A percentile compares a stretch with the other conserved stretches of the same genome.
Evolutionary conservation across 2,888 invertebrate species (phyloP).

Genomic region (Heliconius hortense): DNA sequence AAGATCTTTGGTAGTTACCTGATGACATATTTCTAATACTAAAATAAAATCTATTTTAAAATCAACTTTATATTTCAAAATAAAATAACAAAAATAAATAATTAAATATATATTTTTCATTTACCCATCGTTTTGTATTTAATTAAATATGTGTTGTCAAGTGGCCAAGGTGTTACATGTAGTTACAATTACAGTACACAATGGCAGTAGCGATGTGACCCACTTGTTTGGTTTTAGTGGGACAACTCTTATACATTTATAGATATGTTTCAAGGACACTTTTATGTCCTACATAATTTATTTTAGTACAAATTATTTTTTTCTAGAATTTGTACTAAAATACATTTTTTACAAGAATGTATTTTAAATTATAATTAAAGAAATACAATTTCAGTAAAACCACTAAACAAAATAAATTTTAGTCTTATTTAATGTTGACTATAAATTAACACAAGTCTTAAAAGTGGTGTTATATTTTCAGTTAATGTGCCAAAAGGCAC

Average conservation of each 20-base stretch:
- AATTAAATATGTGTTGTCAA: conserved; percentile 5
- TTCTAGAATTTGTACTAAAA: too few relatives aligned
- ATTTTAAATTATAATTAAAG: too few relatives aligned
- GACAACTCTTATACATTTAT: conserved; percentile 44
- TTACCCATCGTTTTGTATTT: background rate
- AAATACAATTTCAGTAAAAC: background rate
- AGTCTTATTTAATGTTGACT: background rate
- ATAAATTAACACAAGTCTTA: background rate
- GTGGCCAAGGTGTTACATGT: conserved; percentile 14
- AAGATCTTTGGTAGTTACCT: background rate
- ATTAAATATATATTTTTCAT: background rate
- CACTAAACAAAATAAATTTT: background rate
- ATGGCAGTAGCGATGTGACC: conserved; percentile 29
- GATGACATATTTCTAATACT: background rate
- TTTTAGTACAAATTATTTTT: background rate
- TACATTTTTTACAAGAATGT: background rate
- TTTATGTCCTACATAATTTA: conserved; percentile 53
- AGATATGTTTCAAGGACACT: conserved; percentile 57
- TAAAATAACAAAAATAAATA: background rate
- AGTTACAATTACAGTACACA: conserved; percentile 12
- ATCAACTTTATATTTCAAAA: background rate
- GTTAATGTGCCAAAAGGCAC: background rate
- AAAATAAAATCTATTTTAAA: background rate
- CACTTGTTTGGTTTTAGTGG: conserved; percentile 39
- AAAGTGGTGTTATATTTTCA: background rate